Percentiles rank a stretch among this genome's conserved stretches.
Evolutionary conservation across 2,888 invertebrate genomes (phyloP).

Genomic region (Prosopocoilus inquinatus): DNA sequence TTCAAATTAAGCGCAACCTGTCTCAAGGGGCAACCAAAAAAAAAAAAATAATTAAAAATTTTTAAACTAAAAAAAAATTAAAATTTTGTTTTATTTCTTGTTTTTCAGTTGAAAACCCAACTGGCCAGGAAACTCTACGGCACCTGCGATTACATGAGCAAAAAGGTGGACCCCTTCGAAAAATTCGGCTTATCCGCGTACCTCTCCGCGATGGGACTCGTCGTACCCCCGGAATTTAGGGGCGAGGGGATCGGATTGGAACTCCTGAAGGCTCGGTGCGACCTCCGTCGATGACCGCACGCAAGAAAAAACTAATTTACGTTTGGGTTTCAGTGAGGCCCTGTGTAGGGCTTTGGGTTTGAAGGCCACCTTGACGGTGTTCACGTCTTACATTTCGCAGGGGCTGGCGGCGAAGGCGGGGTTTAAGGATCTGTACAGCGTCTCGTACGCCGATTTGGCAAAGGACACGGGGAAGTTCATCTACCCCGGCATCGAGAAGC

Average conservation of each 20-base stretch:
- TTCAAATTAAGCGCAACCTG: no score
- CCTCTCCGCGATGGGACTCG: constrained; percentile 36
- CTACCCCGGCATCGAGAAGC: constrained; percentile 27
- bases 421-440: constrained; percentile 49
- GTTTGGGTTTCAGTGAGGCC: constrained; percentile 45
- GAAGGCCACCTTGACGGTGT: constrained; percentile 54
- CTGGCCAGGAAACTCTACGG: no score
- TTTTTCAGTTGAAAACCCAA: no score
- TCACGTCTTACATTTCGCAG: constrained; percentile 57
- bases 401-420: constrained; percentile 54
- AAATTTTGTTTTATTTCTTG: no score
- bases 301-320: neutral
- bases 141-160: no score
- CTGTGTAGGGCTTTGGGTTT: constrained; percentile 54
- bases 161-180: constrained; percentile 3
- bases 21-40: no score
- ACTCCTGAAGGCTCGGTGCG: constrained; percentile 31
- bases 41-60: no score
- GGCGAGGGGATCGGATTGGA: constrained; percentile 38
- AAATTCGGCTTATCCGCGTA: constrained; percentile 8
- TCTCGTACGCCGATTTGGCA: constrained; percentile 53
- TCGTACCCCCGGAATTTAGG: constrained; percentile 37
- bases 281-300: no score
- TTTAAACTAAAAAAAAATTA: no score
- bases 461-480: constrained; percentile 29